Percentiles rank a stretch among this genome's conserved stretches.
phyloP scores from a whole-genome alignment of 2,797 vertebrate species.

The Sebastes hubbsi region DNA sequence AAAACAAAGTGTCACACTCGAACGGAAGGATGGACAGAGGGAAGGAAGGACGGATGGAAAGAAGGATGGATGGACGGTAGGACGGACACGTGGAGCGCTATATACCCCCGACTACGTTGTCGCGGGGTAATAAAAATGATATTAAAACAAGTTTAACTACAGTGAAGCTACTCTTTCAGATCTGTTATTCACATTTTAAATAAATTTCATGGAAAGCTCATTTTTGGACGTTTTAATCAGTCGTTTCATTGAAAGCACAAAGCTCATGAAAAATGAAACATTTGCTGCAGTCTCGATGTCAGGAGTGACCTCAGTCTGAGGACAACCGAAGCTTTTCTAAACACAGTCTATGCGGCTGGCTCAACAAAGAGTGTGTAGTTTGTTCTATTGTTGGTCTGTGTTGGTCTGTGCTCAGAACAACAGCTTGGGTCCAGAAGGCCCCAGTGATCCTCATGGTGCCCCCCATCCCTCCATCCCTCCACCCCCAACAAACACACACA shows the following conservation, averaged over 20 bases:
- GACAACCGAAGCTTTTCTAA: constrained; percentile 8
- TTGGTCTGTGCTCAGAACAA: constrained; percentile 41
- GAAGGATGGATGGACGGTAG: too few relatives aligned
- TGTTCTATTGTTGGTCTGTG: neutral
- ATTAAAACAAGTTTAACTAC: neutral
- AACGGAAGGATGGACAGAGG: too few relatives aligned
- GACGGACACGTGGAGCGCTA: too few relatives aligned
- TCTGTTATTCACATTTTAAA: neutral
- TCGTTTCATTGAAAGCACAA: neutral
- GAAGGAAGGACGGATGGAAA: too few relatives aligned
- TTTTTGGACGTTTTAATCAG: neutral
- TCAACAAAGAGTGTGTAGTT: neutral
- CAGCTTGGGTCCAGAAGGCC: constrained; percentile 72
- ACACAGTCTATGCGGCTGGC: neutral
- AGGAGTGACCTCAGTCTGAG: constrained; percentile 26
- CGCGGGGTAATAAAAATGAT: too few relatives aligned
- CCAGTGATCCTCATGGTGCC: constrained; percentile 66
- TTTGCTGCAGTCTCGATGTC: neutral
- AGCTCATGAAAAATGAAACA: constrained; percentile 1
- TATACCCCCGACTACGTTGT: too few relatives aligned
- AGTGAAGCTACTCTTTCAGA: neutral
- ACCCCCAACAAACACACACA: constrained; percentile 35
- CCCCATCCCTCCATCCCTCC: constrained; percentile 8
- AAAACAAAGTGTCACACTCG: too few relatives aligned
- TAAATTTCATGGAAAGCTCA: neutral